Evolutionary conservation across 1,140 invertebrate genomes (phyloP).

Genomic region (Aphaenogaster rudis): DNA sequence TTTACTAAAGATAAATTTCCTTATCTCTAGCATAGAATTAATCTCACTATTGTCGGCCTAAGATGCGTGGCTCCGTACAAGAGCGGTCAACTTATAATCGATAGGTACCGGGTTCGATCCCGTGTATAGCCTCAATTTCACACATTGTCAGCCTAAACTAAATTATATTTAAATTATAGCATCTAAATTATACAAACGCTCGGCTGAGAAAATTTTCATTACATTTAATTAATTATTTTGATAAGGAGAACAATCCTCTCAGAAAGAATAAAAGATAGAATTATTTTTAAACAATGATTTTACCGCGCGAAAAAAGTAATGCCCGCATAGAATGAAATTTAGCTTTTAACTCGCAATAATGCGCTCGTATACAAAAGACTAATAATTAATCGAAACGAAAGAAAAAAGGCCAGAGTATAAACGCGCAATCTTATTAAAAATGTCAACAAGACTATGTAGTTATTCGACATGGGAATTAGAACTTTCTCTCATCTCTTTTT

Average conservation of each 20-base stretch:
- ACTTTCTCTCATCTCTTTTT: not conserved
- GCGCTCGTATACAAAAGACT: not conserved
- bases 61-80: not conserved
- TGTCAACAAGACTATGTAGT: not conserved
- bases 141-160: slow-evolving; percentile 51
- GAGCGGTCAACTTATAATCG: too few species aligned
- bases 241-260: not conserved
- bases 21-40: slow-evolving; percentile 59
- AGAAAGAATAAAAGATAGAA: slow-evolving; percentile 12
- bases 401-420: not conserved
- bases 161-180: slow-evolving; percentile 47
- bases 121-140: too few species aligned
- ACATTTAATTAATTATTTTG: slow-evolving; percentile 1
- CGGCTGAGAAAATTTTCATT: slow-evolving; percentile 45
- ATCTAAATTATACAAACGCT: slow-evolving; percentile 21
- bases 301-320: not conserved
- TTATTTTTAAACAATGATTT: slow-evolving; percentile 13
- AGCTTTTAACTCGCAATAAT: slow-evolving; percentile 42
- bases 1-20: slow-evolving; percentile 9
- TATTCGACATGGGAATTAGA: not conserved
- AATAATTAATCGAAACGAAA: slow-evolving; percentile 15
- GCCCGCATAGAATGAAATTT: not conserved
- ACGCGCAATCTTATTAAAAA: not conserved
- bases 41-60: slow-evolving; percentile 65
- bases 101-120: too few species aligned